Conservation (phyloP, 2,888 invertebrate genomes). For the Athalia rosae region DNA sequence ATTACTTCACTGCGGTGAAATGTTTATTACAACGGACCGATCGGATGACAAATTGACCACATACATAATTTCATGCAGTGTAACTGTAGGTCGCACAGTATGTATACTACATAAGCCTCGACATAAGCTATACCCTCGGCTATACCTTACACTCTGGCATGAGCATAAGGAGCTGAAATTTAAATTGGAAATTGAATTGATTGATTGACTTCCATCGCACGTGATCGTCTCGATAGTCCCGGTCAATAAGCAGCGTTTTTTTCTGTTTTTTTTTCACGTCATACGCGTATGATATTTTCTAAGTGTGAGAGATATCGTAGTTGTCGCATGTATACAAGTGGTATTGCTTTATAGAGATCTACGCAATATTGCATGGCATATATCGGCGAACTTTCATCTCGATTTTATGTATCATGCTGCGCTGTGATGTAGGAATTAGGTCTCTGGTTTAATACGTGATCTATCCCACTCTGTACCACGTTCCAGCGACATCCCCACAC, state of each 20-base stretch:
- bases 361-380: not conserved
- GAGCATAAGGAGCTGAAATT: not conserved
- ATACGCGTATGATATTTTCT: not conserved
- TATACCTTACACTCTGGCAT: not conserved
- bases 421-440: not conserved
- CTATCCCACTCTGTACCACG: conserved; percentile 5
- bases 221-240: not conserved
- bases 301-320: too few relatives aligned
- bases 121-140: too few relatives aligned
- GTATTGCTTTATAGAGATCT: too few relatives aligned
- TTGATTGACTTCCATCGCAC: conserved; percentile 22
- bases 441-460: not conserved
- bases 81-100: not conserved
- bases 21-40: too few relatives aligned
- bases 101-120: not conserved
- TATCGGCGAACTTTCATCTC: conserved; percentile 8
- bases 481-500: not conserved
- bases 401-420: not conserved
- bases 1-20: too few relatives aligned
- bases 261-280: too few relatives aligned
- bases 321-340: too few relatives aligned
- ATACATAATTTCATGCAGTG: not conserved
- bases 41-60: too few relatives aligned
- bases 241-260: conserved; percentile 3
- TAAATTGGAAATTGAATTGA: conserved; percentile 5